A percentile compares a stretch with the other conserved stretches of the same genome.
Conservation (phyloP, 2,797 vertebrate genomes). For the Poeciliopsis gracilis region DNA sequence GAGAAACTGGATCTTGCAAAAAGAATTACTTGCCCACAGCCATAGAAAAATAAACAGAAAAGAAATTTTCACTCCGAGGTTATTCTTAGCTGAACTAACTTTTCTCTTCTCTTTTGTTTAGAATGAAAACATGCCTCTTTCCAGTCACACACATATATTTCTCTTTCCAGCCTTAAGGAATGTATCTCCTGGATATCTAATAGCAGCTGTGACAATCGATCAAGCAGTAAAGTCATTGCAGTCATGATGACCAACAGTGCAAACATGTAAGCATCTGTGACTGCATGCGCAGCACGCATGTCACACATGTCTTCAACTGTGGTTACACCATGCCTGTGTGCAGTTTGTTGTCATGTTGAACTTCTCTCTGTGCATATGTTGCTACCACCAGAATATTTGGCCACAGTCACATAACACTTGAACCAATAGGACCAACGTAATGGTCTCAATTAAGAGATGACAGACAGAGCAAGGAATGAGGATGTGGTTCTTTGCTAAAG, state of each 20-base stretch:
- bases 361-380: constrained; percentile 52
- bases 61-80: constrained; percentile 12
- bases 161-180: constrained; percentile 61
- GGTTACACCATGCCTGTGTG: constrained; percentile 13
- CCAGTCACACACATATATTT: constrained; percentile 3
- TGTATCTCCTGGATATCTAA: constrained; percentile 52
- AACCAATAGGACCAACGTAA: constrained; percentile 60
- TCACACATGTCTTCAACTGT: constrained; percentile 11
- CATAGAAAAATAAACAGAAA: constrained; percentile 9
- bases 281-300: constrained; percentile 49
- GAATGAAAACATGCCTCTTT: constrained; percentile 27
- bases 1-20: constrained; percentile 12
- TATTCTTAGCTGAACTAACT: constrained; percentile 10
- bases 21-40: neutral
- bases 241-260: neutral
- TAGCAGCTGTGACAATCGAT: constrained; percentile 65
- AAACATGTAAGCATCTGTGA: constrained; percentile 36
- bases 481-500: constrained; percentile 16
- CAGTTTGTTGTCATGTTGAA: constrained; percentile 35
- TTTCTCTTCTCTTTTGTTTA: constrained; percentile 16
- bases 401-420: constrained; percentile 68
- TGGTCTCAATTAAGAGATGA: constrained; percentile 65
- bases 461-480: constrained; percentile 28
- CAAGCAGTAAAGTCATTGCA: constrained; percentile 57
- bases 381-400: constrained; percentile 71